phyloP scores from a whole-genome alignment of 2,888 invertebrate species.

The Drosophila meridionalis region DNA sequence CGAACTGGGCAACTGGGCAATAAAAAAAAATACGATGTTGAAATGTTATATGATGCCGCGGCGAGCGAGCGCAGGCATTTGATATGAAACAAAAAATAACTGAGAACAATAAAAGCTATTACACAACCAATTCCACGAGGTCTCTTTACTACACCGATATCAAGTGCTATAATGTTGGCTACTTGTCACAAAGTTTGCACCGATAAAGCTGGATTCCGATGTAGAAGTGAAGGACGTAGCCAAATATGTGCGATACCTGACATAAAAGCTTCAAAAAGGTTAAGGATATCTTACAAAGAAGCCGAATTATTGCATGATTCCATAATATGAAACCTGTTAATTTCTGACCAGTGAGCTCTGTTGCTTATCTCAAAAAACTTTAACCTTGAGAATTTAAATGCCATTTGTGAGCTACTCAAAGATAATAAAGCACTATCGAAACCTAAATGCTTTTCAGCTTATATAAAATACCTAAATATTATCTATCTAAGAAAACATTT shows the following conservation, averaged over 20 bases:
- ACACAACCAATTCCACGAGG: conserved; percentile 18
- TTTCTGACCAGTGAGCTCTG: neutral
- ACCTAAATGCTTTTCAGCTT: neutral
- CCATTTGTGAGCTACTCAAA: neutral
- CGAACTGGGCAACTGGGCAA: conserved; percentile 29
- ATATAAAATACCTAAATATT: neutral
- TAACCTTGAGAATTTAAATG: neutral
- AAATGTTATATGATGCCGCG: conserved; percentile 26
- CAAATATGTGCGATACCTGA: neutral
- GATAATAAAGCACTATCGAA: neutral
- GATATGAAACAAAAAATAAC: neutral
- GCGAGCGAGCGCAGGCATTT: neutral
- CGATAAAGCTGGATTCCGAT: neutral
- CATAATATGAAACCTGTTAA: neutral
- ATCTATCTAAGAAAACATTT: neutral
- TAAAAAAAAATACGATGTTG: conserved; percentile 24
- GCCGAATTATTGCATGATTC: neutral
- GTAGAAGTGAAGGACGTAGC: neutral
- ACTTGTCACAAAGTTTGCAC: neutral
- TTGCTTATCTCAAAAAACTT: neutral
- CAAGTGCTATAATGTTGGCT: conserved; percentile 1
- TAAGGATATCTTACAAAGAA: neutral
- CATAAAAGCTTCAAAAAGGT: neutral
- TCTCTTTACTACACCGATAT: neutral
- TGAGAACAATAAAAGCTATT: neutral